Evolutionary conservation across 1,140 invertebrate species (phyloP).

Genomic region (Himalopsyche phryganea): DNA sequence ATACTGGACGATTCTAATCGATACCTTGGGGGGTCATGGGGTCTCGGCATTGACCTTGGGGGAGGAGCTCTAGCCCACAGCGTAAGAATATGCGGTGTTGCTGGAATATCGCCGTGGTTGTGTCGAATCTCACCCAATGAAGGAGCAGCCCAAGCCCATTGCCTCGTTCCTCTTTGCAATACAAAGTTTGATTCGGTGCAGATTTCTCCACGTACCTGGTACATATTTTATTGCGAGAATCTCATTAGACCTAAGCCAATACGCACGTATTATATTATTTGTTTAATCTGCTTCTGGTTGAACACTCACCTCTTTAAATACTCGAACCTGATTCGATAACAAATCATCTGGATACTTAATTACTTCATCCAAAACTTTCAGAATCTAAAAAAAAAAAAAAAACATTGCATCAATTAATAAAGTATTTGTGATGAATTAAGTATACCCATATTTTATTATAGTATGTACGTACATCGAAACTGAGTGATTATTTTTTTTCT

Average conservation of each 20-base stretch:
- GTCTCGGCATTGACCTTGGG: slow-evolving; percentile 13
- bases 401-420: no score
- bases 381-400: slow-evolving; percentile 24
- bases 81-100: slow-evolving; percentile 3
- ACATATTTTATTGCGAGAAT: no score
- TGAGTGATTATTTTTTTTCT: no score
- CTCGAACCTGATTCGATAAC: slow-evolving; percentile 7
- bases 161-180: slow-evolving; percentile 17
- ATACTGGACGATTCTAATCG: background rate
- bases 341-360: slow-evolving; percentile 25
- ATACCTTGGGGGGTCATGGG: slow-evolving; percentile 12
- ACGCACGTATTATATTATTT: no score
- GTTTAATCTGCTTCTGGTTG: no score
- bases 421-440: no score
- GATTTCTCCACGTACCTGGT: slow-evolving; percentile 19
- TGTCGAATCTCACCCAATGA: slow-evolving; percentile 1
- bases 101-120: background rate
- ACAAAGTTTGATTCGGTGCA: slow-evolving; percentile 6
- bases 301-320: slow-evolving; percentile 27
- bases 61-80: slow-evolving; percentile 16
- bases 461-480: no score
- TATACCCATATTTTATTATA: no score
- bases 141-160: slow-evolving; percentile 11
- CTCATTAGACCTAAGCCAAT: no score
- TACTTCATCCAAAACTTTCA: slow-evolving; percentile 22